Evolutionary conservation across 2,888 invertebrate genomes (phyloP), one percentile per base, ranked within the genome.

Genomic region (Arrhopalites spinosus): DNA sequence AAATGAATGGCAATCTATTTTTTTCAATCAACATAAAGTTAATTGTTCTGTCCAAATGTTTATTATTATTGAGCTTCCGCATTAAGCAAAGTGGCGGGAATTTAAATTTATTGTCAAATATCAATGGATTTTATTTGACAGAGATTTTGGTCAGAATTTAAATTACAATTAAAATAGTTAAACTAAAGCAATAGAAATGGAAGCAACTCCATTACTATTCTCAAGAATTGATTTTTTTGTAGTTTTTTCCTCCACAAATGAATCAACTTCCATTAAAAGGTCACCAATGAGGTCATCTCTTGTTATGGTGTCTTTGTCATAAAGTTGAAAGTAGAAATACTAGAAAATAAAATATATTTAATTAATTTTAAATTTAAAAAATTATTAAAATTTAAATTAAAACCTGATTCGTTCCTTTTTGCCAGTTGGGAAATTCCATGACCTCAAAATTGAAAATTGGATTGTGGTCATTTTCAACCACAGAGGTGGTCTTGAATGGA

Each of bases 381-480:
- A 36, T 36, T 7, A 3, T 50, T 5, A 8, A 5, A 50, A 50
- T 5, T 50, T 15, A 15, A 50, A 13, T 50, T 17, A 50, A 50
- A 15, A 67, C 70, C 36, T 76, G 78, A 64, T 81, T 76, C 43
- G 77, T 78, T 75, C 82, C 81, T 43, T 77, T 78, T 72, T 80
- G 79, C 23, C 79, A 82, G 47, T 82, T 82, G 59, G 81, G 77
- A 69, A 81, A 82, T 64, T 81, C 80, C 61, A 82, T 80, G 0
- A 76, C 66, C 47, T 82, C 82, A 36, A 36, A 36, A 1, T 74
- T 68, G 81, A 81, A 83, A 36, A 78, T 78, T 2, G 81, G 80
- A 69, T 82, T 80, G 0, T 81, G 79, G 11, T 80, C 81, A 59
- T 83, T 80, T 64, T 83, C 80, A n/a, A 81, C 79, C 11, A 77